Evolutionary conservation across 2,888 invertebrate species (phyloP), one percentile per base, ranked within the genome.

Genomic region (Rugalucina vietnamica): DNA sequence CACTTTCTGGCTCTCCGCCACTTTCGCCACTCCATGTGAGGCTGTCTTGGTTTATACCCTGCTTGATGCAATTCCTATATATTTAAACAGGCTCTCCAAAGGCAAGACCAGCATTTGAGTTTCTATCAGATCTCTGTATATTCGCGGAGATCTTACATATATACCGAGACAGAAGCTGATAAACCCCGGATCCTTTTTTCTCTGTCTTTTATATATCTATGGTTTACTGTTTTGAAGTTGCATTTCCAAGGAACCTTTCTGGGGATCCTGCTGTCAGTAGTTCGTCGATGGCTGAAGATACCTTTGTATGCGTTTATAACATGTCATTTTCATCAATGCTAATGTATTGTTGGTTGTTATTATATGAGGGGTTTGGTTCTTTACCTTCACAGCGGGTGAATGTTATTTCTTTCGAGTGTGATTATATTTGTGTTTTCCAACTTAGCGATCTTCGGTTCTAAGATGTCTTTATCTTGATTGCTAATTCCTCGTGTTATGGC

Each of bases 11-110:
- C 57, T 65, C n/a, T 36, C 29, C 0, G 78, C 60, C 70, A 84
- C 86, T 14, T 82, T 80, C 27, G 50, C 14, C 86, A 88, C n/a
- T 86, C 88, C 88, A 88, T 10, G 29, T 8, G 0, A 74, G 24
- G 24, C 74, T 73, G 4, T 74, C 50, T 3, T 1, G 0, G 18
- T 49, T 49, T 14, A 79, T 73, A 5, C 74, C 79, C 3, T 74
- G 79, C n/a, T n/a, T n/a, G n/a, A n/a, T 60, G 73, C 50, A 74
- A 74, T 43, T 79, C 74, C 14, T 79, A 79, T 18, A 50, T 65
- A 21, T 49, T 37, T 1, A n/a, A 79, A 34, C n/a, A 60, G 29
- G 18, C 74, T 29, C 21, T 10, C 34, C 65, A 69, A 65, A 24
- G 79, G 74, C 39, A 74, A 69, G 0, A 65, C 27, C 0, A 79